phyloP scores from a whole-genome alignment of 2,888 invertebrate genomes.

The Drosophila acutilabella region DNA sequence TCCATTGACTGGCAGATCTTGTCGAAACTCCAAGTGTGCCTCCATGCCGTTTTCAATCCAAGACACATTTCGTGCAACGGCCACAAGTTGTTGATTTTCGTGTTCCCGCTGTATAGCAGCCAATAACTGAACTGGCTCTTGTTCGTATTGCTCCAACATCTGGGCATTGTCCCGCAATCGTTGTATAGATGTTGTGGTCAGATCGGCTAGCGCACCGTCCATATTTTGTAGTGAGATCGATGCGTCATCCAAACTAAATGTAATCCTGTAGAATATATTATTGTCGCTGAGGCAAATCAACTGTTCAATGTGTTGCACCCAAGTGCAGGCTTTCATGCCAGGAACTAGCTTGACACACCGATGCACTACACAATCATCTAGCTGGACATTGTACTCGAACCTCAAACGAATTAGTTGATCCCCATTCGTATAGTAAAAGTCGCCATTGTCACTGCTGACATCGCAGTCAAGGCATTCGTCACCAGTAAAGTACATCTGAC shows the following conservation, averaged over 20 bases:
- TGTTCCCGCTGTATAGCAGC: slow-evolving; percentile 72
- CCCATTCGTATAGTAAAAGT: slow-evolving; percentile 80
- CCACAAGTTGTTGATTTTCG: slow-evolving; percentile 77
- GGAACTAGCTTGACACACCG: slow-evolving; percentile 69
- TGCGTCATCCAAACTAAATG: slow-evolving; percentile 26
- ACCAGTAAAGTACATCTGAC: slow-evolving; percentile 71
- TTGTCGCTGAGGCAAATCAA: slow-evolving; percentile 83
- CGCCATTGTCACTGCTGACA: slow-evolving; percentile 59
- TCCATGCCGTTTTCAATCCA: slow-evolving; percentile 42
- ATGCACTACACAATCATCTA: slow-evolving; percentile 67
- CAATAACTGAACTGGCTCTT: slow-evolving; percentile 62
- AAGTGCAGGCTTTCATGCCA: slow-evolving; percentile 82
- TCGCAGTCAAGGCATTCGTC: slow-evolving; percentile 73
- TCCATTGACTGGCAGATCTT: slow-evolving; percentile 59
- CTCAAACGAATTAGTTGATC: slow-evolving; percentile 73
- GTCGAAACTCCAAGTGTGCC: slow-evolving; percentile 60
- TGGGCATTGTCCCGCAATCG: slow-evolving; percentile 60
- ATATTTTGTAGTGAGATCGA: slow-evolving; percentile 1
- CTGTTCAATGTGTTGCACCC: slow-evolving; percentile 72
- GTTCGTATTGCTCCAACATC: slow-evolving; percentile 57
- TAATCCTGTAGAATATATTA: slow-evolving; percentile 82
- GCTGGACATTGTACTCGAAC: slow-evolving; percentile 63
- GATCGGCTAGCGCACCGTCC: slow-evolving; percentile 42
- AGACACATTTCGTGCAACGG: slow-evolving; percentile 62
- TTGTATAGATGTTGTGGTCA: slow-evolving; percentile 62